phyloP scores from a whole-genome alignment of 2,888 invertebrate genomes.

The Dolichopus griseipennis region DNA sequence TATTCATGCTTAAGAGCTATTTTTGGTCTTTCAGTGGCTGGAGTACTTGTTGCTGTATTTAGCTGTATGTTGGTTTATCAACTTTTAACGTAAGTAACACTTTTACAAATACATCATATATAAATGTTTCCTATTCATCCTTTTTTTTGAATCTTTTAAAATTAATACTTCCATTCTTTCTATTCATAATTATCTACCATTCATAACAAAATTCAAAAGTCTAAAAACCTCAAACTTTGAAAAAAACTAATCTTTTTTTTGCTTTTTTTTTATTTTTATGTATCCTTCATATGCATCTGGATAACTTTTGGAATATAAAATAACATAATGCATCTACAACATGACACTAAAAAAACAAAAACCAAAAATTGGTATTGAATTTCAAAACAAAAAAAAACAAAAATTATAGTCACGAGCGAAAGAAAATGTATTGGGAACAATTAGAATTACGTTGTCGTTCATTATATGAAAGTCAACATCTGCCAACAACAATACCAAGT shows the following conservation, averaged over 20 bases:
- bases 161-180: not conserved
- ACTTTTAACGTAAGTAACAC: slow-evolving; percentile 55
- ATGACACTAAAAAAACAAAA: not conserved
- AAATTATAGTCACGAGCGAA: slow-evolving; percentile 69
- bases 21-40: slow-evolving; percentile 84
- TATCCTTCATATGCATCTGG: not conserved
- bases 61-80: slow-evolving; percentile 89
- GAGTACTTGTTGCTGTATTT: slow-evolving; percentile 83
- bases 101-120: not conserved
- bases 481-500: slow-evolving; percentile 28
- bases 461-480: slow-evolving; percentile 50
- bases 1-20: slow-evolving; percentile 82
- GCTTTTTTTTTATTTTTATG: no score
- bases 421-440: slow-evolving; percentile 94
- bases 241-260: no score
- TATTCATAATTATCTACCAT: not conserved
- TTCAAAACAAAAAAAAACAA: slow-evolving; percentile 14
- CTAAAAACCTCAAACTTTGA: no score
- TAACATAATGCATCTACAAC: not conserved
- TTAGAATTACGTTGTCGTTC: slow-evolving; percentile 75
- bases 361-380: not conserved
- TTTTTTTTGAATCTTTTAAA: not conserved
- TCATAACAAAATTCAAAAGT: not conserved
- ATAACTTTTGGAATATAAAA: not conserved
- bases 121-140: slow-evolving; percentile 8